phyloP scores from a whole-genome alignment of 2,113 vertebrate genomes.

The Grus americana region DNA sequence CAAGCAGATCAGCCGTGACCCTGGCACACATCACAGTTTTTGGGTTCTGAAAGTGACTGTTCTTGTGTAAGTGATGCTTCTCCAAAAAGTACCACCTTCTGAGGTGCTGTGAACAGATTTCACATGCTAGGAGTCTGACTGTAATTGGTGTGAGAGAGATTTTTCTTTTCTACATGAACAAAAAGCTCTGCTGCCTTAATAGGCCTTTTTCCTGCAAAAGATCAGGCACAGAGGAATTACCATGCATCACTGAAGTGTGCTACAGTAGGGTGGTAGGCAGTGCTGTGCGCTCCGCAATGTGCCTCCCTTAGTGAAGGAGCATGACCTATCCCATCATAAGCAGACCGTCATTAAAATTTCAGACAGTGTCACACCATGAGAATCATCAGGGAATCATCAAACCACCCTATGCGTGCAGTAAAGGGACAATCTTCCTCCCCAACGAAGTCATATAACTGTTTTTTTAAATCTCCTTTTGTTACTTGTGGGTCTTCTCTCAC shows the following conservation, averaged over 20 bases:
- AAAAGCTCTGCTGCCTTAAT: background rate
- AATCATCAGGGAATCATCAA: background rate
- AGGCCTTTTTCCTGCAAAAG: background rate
- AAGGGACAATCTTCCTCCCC: background rate
- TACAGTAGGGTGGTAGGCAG: background rate
- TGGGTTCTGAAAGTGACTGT: background rate
- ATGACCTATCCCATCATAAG: background rate
- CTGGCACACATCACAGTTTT: background rate
- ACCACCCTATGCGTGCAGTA: fast-evolving
- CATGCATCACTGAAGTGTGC: background rate
- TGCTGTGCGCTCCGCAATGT: background rate
- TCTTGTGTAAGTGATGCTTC: background rate
- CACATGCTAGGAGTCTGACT: background rate
- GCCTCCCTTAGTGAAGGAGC: background rate
- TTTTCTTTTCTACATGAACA: background rate
- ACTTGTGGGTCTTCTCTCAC: background rate
- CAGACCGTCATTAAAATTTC: background rate
- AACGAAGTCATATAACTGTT: background rate
- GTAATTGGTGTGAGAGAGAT: background rate
- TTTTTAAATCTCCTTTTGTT: background rate
- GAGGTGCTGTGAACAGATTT: background rate
- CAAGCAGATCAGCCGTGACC: background rate
- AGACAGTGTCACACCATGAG: background rate
- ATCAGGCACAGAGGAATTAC: background rate
- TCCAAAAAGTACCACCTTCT: background rate